Percentiles rank a stretch among this genome's conserved stretches.
Evolutionary conservation across 2,113 vertebrate species (phyloP).

Genomic region (Heliornis fulica): DNA sequence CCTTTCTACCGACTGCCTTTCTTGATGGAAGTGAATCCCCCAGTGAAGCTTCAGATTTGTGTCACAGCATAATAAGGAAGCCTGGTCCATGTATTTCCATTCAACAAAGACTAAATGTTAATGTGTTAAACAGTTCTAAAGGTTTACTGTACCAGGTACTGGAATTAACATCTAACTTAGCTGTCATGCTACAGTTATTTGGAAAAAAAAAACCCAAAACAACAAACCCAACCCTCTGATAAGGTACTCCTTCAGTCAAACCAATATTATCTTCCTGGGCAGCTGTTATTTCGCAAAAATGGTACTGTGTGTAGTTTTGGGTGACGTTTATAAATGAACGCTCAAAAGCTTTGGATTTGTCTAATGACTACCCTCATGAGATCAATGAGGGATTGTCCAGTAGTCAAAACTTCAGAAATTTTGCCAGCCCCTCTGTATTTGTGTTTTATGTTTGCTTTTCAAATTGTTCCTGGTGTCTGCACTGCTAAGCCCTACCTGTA

Average conservation of each 20-base stretch:
- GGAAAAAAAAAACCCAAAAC: too few species aligned
- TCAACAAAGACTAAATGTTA: neutral
- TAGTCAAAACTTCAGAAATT: neutral
- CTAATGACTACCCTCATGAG: neutral
- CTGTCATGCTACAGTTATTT: neutral
- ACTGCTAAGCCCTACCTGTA: neutral
- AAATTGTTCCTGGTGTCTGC: neutral
- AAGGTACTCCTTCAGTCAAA: neutral
- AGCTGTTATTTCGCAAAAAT: neutral
- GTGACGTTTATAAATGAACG: neutral
- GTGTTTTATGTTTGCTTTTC: neutral
- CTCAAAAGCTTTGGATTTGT: neutral
- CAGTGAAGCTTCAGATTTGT: neutral
- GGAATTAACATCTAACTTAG: neutral
- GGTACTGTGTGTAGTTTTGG: neutral
- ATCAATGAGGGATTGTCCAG: neutral
- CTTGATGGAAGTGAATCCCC: neutral
- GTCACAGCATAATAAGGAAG: neutral
- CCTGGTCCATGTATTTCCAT: rapidly evolving
- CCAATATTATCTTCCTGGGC: neutral
- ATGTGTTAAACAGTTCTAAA: neutral
- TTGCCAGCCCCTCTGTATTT: neutral
- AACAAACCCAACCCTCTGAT: neutral
- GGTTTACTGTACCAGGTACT: neutral
- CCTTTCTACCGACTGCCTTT: neutral